Base-by-base conservation (phyloP, 2,797 vertebrate genomes). In the Tinamus major region DNA sequence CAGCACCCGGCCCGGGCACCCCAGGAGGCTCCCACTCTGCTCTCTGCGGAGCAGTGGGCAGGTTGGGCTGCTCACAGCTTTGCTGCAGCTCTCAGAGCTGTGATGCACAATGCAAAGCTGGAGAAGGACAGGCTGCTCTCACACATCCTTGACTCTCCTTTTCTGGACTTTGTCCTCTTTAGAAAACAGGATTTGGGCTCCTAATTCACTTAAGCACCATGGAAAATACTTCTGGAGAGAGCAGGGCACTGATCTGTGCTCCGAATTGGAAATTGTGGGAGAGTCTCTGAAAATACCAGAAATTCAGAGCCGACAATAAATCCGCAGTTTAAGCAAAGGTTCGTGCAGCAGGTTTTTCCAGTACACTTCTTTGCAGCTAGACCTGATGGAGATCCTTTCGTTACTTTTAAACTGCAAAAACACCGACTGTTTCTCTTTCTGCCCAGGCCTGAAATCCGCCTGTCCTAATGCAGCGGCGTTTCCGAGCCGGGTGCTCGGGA, bases 101-200 rank as follows among this genome's bases (percentile, higher is more conserved):
- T 61, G 79, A 72, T 93, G 83, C 31, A 83, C 44, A 61, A 63
- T 91, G 86, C 79, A 85, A 55, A 68, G 67, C 83, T 80, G 31
- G 70, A 95, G 91, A 91, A 90, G 96, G 5, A 93, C 93, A 95
- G 83, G 74, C 59, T 76, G 82, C 41, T 62, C 70, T 71, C 46
- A 61, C 59, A 67, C 53, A 29, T 76, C 77, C 89, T 79, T 71
- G 61, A 10, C 21, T 12, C 56, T 44, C 58, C 2, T 68, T 83
- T 6, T 64, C 29, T 58, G 84, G 48, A 68, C 90, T 51, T 12
- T 70, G 44, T 49, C 56, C n/a, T 59, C 49, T 87, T 89, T 53
- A 56, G 77, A 79, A 91, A 83, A 29, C 12, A 12, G 48, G 12
- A 16, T 61, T 80, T 77, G 59, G 46, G 85, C 18, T 74, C 63